Evolutionary conservation across 1,140 invertebrate genomes (phyloP).

Genomic region (Eumaeus atala): DNA sequence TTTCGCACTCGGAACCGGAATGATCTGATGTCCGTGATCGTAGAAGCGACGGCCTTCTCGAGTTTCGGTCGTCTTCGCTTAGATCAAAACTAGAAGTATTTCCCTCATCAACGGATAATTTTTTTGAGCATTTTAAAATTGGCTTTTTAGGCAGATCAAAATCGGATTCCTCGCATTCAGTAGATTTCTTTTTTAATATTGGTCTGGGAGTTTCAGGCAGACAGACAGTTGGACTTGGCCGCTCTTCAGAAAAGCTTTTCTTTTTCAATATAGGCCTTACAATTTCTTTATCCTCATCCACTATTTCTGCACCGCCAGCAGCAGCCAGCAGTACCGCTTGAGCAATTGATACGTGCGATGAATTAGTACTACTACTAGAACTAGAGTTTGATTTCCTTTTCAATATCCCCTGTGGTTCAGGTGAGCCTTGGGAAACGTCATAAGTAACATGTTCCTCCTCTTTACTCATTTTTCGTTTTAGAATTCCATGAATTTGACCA

Average conservation of each 20-base stretch:
- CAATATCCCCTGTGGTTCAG: slow-evolving; percentile 83
- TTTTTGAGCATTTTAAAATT: slow-evolving; percentile 84
- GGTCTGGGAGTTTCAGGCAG: slow-evolving; percentile 78
- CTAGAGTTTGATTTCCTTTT: slow-evolving; percentile 81
- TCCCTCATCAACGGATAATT: slow-evolving; percentile 75
- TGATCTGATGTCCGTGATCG: slow-evolving; percentile 65
- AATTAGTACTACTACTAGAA: slow-evolving; percentile 73
- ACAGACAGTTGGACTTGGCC: slow-evolving; percentile 57
- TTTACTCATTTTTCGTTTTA: slow-evolving; percentile 70
- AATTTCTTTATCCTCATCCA: slow-evolving; percentile 76
- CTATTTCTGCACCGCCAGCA: slow-evolving; percentile 75
- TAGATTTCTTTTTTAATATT: slow-evolving; percentile 89
- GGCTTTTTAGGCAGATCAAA: slow-evolving; percentile 81
- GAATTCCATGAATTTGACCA: slow-evolving; percentile 70
- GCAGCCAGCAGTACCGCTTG: slow-evolving; percentile 81
- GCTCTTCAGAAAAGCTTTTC: slow-evolving; percentile 79
- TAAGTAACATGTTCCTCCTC: slow-evolving; percentile 65
- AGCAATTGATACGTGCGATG: slow-evolving; percentile 80
- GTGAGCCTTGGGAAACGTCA: slow-evolving; percentile 74
- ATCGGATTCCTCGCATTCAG: slow-evolving; percentile 85
- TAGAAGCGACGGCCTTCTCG: slow-evolving; percentile 62
- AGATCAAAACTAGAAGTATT: slow-evolving; percentile 71
- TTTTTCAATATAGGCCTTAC: slow-evolving; percentile 89
- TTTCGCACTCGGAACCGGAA: slow-evolving; percentile 71
- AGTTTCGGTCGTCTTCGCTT: slow-evolving; percentile 72